phyloP scores from a whole-genome alignment of 23 tunicate genomes.

The Phallusia fumigata region DNA sequence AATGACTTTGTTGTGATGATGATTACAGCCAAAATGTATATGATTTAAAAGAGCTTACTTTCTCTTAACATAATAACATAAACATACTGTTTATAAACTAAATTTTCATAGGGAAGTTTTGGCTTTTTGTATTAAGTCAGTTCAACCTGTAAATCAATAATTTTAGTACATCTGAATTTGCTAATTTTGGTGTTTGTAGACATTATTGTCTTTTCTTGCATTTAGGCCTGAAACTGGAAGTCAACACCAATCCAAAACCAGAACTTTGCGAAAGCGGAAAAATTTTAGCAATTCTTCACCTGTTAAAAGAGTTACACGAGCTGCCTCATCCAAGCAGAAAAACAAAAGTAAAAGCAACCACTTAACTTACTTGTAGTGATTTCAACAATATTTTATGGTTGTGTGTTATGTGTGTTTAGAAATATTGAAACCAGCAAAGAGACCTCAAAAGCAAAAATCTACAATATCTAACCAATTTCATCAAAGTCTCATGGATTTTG shows the following conservation, averaged over 20 bases:
- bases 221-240: neutral
- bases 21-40: no score
- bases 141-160: no score
- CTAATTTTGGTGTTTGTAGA: no score
- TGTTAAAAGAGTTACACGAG: neutral
- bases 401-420: neutral
- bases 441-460: neutral
- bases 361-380: neutral
- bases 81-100: no score
- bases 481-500: neutral
- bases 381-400: neutral
- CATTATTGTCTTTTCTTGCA: neutral
- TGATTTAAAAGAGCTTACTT: no score
- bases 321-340: neutral
- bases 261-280: neutral
- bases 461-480: neutral
- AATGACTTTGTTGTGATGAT: no score
- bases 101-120: no score
- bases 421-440: neutral
- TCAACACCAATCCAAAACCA: neutral
- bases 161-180: no score
- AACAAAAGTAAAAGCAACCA: neutral
- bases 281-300: neutral
- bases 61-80: no score
- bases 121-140: no score